Percentiles rank a stretch among this genome's conserved stretches.
Conservation (phyloP, 2,113 vertebrate species). For the Aphyosemion australe region DNA sequence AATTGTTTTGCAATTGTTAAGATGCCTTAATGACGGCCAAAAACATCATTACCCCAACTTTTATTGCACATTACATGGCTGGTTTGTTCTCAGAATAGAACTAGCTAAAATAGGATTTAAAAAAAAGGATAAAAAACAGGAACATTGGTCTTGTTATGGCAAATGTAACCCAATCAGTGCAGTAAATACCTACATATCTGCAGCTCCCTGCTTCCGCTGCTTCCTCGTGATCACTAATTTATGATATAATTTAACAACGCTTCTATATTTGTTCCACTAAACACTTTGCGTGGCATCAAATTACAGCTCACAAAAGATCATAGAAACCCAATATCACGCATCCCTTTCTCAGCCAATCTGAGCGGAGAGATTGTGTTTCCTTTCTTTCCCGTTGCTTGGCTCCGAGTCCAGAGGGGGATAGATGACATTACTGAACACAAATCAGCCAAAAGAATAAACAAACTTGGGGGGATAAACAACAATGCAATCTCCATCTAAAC, state of each 20-base stretch:
- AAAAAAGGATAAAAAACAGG: conserved; percentile 23
- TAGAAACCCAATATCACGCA: conserved; percentile 71
- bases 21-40: conserved; percentile 72
- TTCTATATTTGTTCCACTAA: conserved; percentile 70
- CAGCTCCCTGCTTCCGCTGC: conserved; percentile 10
- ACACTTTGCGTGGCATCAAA: conserved; percentile 66
- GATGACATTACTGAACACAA: conserved; percentile 76
- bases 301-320: conserved; percentile 71
- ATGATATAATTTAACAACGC: conserved; percentile 68
- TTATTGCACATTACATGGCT: conserved; percentile 67
- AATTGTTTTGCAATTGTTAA: conserved; percentile 70
- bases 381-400: conserved; percentile 48
- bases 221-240: conserved; percentile 72
- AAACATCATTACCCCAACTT: conserved; percentile 71
- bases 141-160: conserved; percentile 60
- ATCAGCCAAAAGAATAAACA: conserved; percentile 73
- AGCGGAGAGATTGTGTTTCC: conserved; percentile 60
- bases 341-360: conserved; percentile 67
- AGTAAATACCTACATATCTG: conserved; percentile 54
- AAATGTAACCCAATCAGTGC: conserved; percentile 69
- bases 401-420: conserved; percentile 45
- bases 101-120: conserved; percentile 63
- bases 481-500: conserved; percentile 70
- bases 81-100: conserved; percentile 66
- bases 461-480: conserved; percentile 66